phyloP scores from a whole-genome alignment of 23 tunicate genomes.

The Styela clava region DNA sequence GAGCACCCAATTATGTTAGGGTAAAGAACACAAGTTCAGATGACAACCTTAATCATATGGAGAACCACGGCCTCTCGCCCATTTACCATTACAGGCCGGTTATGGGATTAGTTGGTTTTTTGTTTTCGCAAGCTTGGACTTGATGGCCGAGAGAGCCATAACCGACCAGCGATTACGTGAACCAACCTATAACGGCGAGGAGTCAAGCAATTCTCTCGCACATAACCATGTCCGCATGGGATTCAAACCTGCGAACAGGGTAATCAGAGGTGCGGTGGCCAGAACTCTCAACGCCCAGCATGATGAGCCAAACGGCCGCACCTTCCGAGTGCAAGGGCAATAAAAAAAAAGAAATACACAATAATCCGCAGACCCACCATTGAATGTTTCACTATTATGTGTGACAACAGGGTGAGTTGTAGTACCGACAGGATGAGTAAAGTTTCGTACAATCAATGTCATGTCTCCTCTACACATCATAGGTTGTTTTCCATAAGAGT shows the following conservation, averaged over 20 bases:
- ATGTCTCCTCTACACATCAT: constrained; percentile 70
- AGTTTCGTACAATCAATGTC: constrained; percentile 81
- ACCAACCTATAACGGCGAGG: too few species aligned
- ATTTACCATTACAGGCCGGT: too few species aligned
- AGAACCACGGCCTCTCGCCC: too few species aligned
- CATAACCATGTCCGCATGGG: neutral
- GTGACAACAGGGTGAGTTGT: constrained; percentile 29
- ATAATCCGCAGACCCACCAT: neutral
- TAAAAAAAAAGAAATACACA: too few species aligned
- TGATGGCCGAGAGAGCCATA: too few species aligned
- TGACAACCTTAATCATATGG: too few species aligned
- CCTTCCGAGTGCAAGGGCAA: too few species aligned
- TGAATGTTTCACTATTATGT: neutral
- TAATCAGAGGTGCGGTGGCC: neutral
- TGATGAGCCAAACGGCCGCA: neutral
- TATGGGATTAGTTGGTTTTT: too few species aligned
- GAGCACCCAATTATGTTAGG: too few species aligned
- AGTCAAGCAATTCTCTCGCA: neutral
- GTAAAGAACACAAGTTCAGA: too few species aligned
- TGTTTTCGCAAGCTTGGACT: too few species aligned
- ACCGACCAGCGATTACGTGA: too few species aligned
- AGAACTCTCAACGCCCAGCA: neutral
- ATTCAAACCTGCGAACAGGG: neutral
- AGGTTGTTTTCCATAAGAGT: constrained; percentile 45
- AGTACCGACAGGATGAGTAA: constrained; percentile 53